These are phyloP conservation scores for Marronus borbonicus DNA, from an alignment of 2,888 invertebrate genomes.

Conservation along the genomic window DNA sequence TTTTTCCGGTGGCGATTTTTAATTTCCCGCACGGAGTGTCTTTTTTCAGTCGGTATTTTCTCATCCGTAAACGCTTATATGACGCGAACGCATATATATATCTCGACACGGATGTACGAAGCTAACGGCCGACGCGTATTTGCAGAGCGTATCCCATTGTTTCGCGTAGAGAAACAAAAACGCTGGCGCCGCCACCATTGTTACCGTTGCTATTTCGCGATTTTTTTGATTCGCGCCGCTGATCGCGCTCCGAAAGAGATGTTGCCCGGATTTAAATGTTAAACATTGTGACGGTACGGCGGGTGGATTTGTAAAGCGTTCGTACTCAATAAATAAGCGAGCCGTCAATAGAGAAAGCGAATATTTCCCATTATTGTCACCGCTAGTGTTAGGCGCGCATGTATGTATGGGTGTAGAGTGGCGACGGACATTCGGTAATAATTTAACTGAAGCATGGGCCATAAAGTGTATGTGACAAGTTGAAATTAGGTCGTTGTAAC, in stretches of 20 bases:
- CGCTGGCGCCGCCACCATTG: constrained; percentile 4
- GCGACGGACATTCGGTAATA: constrained; percentile 27
- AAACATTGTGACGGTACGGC: background rate
- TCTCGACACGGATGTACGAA: background rate
- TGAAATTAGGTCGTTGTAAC: constrained; percentile 51
- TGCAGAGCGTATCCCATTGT: constrained; percentile 13
- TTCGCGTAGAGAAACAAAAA: constrained; percentile 23
- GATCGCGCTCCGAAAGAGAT: background rate
- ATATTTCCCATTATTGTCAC: constrained; percentile 43
- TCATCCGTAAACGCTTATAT: background rate
- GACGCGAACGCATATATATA: background rate
- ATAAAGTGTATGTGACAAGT: constrained; percentile 53
- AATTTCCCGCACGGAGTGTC: background rate
- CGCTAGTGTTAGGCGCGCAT: background rate
- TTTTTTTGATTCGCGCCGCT: background rate
- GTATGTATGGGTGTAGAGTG: background rate
- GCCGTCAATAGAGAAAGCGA: constrained; percentile 37
- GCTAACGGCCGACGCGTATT: background rate
- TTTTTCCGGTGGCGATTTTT: background rate
- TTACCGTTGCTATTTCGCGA: constrained; percentile 2
- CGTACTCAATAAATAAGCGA: constrained; percentile 41
- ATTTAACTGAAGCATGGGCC: constrained; percentile 49
- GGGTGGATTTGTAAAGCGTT: constrained; percentile 2
- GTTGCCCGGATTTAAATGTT: constrained; percentile 4
- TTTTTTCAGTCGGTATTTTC: background rate